These are phyloP conservation scores for Virgularia gustaviana DNA, from an alignment of 92 coral and sea anemone species.

Conservation along the genomic window DNA sequence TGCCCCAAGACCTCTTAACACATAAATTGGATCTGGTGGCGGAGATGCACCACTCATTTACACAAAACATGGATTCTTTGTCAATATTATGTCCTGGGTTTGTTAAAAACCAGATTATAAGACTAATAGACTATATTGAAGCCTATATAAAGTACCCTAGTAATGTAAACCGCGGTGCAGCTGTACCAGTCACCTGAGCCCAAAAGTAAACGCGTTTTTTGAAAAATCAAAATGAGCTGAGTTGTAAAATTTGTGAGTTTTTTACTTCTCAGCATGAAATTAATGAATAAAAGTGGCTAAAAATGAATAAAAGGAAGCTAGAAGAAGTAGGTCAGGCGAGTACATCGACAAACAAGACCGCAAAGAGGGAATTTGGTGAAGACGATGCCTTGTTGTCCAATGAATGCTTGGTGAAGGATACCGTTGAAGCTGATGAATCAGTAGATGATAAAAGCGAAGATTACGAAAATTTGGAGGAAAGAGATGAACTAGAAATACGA, in stretches of 20 bases:
- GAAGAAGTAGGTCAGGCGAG: neutral
- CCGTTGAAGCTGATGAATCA: neutral
- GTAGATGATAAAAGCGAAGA: neutral
- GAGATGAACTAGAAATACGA: conserved; percentile 42
- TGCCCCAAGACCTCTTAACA: conserved; percentile 71
- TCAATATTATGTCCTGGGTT: neutral
- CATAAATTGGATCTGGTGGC: conserved; percentile 83
- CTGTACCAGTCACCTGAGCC: no score
- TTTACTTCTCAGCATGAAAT: no score
- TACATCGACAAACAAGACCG: neutral
- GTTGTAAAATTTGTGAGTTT: neutral
- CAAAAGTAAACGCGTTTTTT: no score
- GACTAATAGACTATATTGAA: neutral
- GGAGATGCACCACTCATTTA: no score
- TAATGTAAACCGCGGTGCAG: no score
- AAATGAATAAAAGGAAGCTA: neutral
- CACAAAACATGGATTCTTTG: no score
- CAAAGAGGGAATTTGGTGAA: neutral
- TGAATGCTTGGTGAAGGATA: neutral
- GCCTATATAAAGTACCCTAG: no score
- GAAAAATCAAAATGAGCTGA: neutral
- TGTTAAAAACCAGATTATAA: no score
- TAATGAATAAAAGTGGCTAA: neutral
- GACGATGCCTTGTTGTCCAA: neutral
- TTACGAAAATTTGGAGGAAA: conserved; percentile 16